Evolutionary conservation across 2,888 invertebrate genomes (phyloP), one percentile per base, ranked within the genome.

Genomic region (Anthrax anthrax): DNA sequence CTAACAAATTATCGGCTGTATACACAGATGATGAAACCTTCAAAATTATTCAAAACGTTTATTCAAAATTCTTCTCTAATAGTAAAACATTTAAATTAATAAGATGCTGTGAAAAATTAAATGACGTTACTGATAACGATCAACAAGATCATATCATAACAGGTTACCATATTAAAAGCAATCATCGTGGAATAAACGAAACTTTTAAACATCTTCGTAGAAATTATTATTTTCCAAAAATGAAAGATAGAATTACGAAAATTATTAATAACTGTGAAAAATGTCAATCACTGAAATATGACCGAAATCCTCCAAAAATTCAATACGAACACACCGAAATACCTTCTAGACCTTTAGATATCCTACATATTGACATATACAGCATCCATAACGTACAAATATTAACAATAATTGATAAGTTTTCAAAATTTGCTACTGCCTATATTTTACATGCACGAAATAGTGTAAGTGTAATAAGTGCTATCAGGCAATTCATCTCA

Each of bases 321-420:
- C 48, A 50, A 42, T 52, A 46, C 36, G 44, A 49, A 44, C 39
- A 48, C 36, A 42, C 52, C 18, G 53, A 52, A 50, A 51, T 27
- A 10, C 52, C 53, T 3, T 9, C 12, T 8, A 51, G 48, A 49
- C 50, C 50, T 1, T 38, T 52, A 12, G 51, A 54, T 12, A 52
- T 50, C 12, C 13, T 50, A 18, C 50, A 50, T 29, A 50, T 54
- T 6, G 52, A 54, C 14, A 40, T 54, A 9, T 52, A 52, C 16
- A 51, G n/a, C 9, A 48, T 50, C 18, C 42, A 51, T 17, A 36
- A 44, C 13, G 18, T 42, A 10, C 34, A 40, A 38, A 46, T 47
- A 13, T 41, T 50, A 36, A 51, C 50, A 13, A 17, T 51, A 14
- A 39, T 51, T 13, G 48, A 43, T 23, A 47, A 47, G 44, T 47